Percentiles rank a stretch among this genome's conserved stretches.
Conservation (phyloP, 2,888 invertebrate species). For the Ceramica pisi region DNA sequence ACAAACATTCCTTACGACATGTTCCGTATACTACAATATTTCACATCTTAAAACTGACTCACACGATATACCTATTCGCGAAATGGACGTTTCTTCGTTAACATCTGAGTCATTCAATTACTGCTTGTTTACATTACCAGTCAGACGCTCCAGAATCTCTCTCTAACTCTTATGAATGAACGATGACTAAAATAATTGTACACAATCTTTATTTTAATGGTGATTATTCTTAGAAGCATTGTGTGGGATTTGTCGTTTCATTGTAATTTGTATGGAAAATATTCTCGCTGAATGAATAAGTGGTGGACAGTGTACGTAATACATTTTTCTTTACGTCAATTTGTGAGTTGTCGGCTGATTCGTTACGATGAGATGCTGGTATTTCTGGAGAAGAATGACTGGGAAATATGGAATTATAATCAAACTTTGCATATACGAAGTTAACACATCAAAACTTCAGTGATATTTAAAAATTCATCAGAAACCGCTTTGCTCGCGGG, state of each 20-base stretch:
- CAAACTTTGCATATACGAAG: not conserved
- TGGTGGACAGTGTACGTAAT: not conserved
- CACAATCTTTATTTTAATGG: slow-evolving; percentile 20
- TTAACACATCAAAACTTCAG: not conserved
- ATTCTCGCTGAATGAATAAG: slow-evolving; percentile 27
- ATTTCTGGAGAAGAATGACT: not conserved
- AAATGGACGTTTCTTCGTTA: slow-evolving; percentile 77
- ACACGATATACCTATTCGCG: slow-evolving; percentile 64
- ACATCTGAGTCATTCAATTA: slow-evolving; percentile 67
- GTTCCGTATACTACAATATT: not conserved
- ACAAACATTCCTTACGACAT: not conserved
- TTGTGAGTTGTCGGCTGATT: not conserved
- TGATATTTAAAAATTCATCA: not conserved
- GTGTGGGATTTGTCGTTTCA: slow-evolving; percentile 43
- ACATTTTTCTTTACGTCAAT: slow-evolving; percentile 25
- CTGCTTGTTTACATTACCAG: slow-evolving; percentile 58
- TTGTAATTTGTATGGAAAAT: slow-evolving; percentile 47
- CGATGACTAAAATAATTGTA: slow-evolving; percentile 60
- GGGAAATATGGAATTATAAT: not conserved
- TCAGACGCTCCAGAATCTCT: slow-evolving; percentile 53
- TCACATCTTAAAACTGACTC: slow-evolving; percentile 35
- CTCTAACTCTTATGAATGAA: slow-evolving; percentile 63
- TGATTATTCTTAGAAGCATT: slow-evolving; percentile 50
- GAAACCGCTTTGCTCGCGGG: not conserved
- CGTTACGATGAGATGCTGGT: not conserved